Percentiles rank a stretch among this genome's conserved stretches.
Evolutionary conservation across 2,797 vertebrate genomes (phyloP).

Genomic region (Sebastes kiyomatsui): DNA sequence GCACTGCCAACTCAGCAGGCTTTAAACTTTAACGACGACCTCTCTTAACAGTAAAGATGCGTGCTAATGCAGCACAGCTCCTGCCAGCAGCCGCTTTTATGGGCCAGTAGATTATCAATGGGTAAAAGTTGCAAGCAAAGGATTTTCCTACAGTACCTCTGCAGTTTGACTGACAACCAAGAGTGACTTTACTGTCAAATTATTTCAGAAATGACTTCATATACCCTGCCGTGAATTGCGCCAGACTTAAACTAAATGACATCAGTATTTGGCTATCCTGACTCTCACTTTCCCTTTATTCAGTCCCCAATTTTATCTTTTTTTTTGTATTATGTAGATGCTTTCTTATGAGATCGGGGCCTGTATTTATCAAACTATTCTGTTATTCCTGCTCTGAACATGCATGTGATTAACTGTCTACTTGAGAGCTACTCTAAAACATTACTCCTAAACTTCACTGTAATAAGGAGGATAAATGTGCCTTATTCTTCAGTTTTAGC

Average conservation of each 20-base stretch:
- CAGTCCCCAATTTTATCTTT: neutral
- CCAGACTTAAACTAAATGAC: conserved; percentile 7
- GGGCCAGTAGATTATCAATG: conserved; percentile 42
- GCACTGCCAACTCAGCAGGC: conserved; percentile 55
- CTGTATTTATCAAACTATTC: neutral
- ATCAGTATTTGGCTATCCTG: conserved; percentile 63
- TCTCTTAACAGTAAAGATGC: conserved; percentile 49
- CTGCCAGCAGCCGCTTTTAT: conserved; percentile 47
- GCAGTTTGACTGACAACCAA: conserved; percentile 41
- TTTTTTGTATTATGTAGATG: neutral
- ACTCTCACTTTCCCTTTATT: conserved; percentile 21
- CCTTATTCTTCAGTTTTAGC: neutral
- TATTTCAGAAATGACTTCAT: conserved; percentile 75
- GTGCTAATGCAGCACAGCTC: conserved; percentile 47
- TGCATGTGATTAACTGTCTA: neutral
- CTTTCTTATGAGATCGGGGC: neutral
- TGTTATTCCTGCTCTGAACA: neutral
- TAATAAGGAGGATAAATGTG: neutral
- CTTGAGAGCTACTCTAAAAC: neutral
- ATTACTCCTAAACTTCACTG: neutral
- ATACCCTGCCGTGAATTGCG: neutral
- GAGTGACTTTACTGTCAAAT: conserved; percentile 42
- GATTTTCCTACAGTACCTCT: conserved; percentile 11
- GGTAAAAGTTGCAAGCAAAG: conserved; percentile 37
- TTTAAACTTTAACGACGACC: conserved; percentile 62